Percentiles rank a stretch among this genome's conserved stretches.
phyloP scores from a whole-genome alignment of 92 coral and sea anemone species.

The Zoanthus solanderi region DNA sequence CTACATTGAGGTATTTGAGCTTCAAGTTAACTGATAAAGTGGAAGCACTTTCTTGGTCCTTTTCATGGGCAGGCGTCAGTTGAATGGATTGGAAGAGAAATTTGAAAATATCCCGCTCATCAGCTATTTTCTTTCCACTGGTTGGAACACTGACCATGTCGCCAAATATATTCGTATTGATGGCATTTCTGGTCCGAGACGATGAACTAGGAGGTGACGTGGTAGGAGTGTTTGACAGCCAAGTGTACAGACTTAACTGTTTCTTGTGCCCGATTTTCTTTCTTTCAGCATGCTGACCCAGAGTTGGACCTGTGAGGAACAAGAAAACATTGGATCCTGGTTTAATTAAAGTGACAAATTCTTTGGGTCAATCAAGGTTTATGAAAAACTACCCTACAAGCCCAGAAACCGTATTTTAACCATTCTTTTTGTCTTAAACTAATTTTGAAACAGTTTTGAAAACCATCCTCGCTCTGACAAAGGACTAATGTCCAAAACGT shows the following conservation, averaged over 20 bases:
- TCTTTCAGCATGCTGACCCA: conserved; percentile 33
- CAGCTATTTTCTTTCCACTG: conserved; percentile 98
- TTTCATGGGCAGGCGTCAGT: conserved; percentile 82
- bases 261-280: conserved; percentile 77
- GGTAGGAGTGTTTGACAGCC: conserved; percentile 91
- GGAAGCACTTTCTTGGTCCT: conserved; percentile 75
- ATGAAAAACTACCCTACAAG: too few species aligned
- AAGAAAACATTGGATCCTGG: neutral
- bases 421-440: too few species aligned
- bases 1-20: conserved; percentile 79
- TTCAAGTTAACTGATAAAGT: conserved; percentile 74
- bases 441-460: too few species aligned
- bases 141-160: conserved; percentile 99
- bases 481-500: too few species aligned
- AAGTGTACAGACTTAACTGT: conserved; percentile 91
- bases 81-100: conserved; percentile 87
- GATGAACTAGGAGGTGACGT: conserved; percentile 84
- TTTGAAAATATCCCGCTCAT: conserved; percentile 95
- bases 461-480: too few species aligned
- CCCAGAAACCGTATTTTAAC: too few species aligned
- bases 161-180: conserved; percentile 68
- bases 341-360: too few species aligned
- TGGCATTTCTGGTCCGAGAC: conserved; percentile 42
- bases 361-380: too few species aligned
- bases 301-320: neutral